These are phyloP conservation scores for Palythoa caribaeorum DNA, from an alignment of 92 coral and sea anemone species.

Conservation along the genomic window DNA sequence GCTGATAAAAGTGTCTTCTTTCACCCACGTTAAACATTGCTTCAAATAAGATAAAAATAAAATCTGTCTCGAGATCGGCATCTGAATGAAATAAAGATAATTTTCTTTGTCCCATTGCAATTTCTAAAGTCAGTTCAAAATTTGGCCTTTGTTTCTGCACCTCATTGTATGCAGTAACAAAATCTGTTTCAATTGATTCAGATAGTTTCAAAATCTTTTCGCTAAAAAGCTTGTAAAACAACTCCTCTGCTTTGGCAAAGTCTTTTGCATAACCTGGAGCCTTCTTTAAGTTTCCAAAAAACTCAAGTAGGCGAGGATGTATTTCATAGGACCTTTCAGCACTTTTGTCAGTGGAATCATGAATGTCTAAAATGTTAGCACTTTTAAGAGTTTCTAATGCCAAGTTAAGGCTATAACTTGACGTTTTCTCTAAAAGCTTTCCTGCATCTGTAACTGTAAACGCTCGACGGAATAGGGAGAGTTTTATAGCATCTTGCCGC, in stretches of 20 bases:
- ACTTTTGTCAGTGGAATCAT: constrained; percentile 13
- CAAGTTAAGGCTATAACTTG: constrained; percentile 40
- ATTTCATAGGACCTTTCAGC: constrained; percentile 59
- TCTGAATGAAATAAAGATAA: constrained; percentile 58
- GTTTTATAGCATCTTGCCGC: no score
- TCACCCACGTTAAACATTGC: background rate
- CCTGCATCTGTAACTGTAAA: constrained; percentile 34
- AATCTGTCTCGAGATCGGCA: constrained; percentile 54
- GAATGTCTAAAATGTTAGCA: constrained; percentile 40
- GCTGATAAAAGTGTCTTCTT: constrained; percentile 50
- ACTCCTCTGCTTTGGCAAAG: no score
- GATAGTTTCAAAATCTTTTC: constrained; percentile 57
- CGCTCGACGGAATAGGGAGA: no score
- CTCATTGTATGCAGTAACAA: constrained; percentile 52
- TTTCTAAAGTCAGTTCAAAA: constrained; percentile 70
- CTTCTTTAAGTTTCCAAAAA: constrained; percentile 52
- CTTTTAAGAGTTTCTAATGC: constrained; percentile 59
- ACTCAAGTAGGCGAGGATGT: constrained; percentile 69
- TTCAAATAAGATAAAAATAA: constrained; percentile 49
- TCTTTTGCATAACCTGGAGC: background rate
- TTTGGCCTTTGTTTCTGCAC: constrained; percentile 59
- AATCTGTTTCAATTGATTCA: constrained; percentile 56
- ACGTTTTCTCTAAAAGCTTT: constrained; percentile 49
- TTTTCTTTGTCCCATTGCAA: constrained; percentile 44
- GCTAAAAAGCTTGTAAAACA: constrained; percentile 63